A percentile compares a stretch with the other conserved stretches of the same genome.
These are phyloP conservation scores for Galerucella nymphaeae DNA, from an alignment of 2,888 invertebrate species.

Conservation along the genomic window DNA sequence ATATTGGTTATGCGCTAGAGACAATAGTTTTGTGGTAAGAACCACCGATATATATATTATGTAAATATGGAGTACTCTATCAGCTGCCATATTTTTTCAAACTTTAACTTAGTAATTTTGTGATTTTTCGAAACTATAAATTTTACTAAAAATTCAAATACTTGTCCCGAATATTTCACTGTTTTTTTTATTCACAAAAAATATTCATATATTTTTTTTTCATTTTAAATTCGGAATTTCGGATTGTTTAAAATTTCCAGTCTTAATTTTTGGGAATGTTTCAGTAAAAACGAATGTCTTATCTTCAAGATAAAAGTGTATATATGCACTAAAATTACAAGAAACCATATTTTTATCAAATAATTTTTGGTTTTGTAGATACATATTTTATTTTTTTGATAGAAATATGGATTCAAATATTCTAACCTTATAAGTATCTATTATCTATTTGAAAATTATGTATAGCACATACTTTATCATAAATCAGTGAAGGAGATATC, in stretches of 20 bases:
- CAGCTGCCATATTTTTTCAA: too few species aligned
- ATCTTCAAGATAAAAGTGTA: background rate
- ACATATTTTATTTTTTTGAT: background rate
- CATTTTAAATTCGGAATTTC: slow-evolving; percentile 39
- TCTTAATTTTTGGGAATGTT: slow-evolving; percentile 36
- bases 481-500: too few species aligned
- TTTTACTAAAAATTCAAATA: background rate
- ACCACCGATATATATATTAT: too few species aligned
- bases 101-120: too few species aligned
- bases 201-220: slow-evolving; percentile 9
- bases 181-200: background rate
- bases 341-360: slow-evolving; percentile 10
- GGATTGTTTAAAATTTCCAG: slow-evolving; percentile 37
- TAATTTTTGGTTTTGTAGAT: background rate
- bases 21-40: too few species aligned
- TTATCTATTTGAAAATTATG: too few species aligned
- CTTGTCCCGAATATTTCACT: background rate
- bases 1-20: too few species aligned
- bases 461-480: too few species aligned
- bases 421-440: background rate
- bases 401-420: slow-evolving; percentile 2
- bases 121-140: background rate
- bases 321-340: slow-evolving; percentile 1
- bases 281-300: slow-evolving; percentile 13
- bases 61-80: too few species aligned